Evolutionary conservation across 2,113 vertebrate species (phyloP).

Genomic region (Rhombomys opimus): DNA sequence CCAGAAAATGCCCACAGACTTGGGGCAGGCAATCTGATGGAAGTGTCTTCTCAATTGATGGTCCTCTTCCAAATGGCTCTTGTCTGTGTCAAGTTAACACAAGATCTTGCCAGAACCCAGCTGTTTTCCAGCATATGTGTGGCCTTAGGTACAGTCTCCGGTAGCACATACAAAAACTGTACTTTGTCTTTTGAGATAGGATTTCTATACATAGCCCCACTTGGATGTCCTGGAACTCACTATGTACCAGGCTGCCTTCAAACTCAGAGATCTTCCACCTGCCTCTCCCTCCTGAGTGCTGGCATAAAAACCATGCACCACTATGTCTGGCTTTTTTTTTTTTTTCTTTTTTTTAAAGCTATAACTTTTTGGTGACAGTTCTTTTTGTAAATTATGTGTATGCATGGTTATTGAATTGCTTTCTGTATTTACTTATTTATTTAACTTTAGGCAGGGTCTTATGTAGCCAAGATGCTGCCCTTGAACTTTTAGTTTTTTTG

Average conservation of each 20-base stretch:
- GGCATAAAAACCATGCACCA: neutral
- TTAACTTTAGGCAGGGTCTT: neutral
- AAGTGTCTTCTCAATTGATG: neutral
- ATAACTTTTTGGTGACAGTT: neutral
- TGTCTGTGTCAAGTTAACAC: neutral
- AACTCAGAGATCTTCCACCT: neutral
- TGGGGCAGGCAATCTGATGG: neutral
- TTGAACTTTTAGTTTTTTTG: neutral
- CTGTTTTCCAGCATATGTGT: neutral
- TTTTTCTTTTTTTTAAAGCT: neutral
- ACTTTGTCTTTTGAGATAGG: neutral
- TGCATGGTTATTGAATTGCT: neutral
- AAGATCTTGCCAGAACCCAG: neutral
- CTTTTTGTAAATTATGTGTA: neutral
- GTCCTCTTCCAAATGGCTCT: neutral
- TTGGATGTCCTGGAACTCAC: neutral
- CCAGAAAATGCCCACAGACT: neutral
- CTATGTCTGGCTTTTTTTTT: neutral
- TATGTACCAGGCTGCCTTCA: neutral
- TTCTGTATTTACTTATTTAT: neutral
- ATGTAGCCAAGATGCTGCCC: neutral
- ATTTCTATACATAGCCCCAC: neutral
- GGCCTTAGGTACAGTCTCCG: neutral
- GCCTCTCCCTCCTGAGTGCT: neutral
- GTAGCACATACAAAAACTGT: neutral